These are phyloP conservation scores for Chionodraco myersi DNA, from an alignment of 2,113 vertebrate genomes.

Conservation along the genomic window DNA sequence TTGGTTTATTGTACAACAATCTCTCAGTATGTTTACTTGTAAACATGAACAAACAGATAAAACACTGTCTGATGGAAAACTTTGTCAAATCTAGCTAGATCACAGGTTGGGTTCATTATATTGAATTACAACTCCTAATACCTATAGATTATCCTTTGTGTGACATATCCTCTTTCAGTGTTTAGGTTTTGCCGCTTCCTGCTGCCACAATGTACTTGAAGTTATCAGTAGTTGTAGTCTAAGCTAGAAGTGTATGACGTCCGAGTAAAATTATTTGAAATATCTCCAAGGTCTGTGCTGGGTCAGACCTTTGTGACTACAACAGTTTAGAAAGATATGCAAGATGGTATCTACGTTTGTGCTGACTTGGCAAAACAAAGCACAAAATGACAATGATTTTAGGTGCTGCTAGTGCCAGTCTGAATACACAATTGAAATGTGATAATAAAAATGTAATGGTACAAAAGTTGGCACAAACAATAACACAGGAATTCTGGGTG, in stretches of 20 bases:
- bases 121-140: conserved; percentile 43
- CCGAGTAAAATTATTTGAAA: conserved; percentile 73
- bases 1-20: conserved; percentile 38
- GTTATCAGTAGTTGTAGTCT: conserved; percentile 82
- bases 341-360: conserved; percentile 44
- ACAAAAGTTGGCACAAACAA: not conserved
- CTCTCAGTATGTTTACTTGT: conserved; percentile 31
- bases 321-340: conserved; percentile 30
- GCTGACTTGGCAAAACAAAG: conserved; percentile 31
- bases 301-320: conserved; percentile 56
- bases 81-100: not conserved
- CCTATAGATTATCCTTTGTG: conserved; percentile 71
- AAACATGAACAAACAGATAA: conserved; percentile 46
- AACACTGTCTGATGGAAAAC: not conserved
- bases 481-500: not conserved
- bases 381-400: conserved; percentile 5
- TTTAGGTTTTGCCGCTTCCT: conserved; percentile 76
- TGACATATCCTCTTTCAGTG: conserved; percentile 71
- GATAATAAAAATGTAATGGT: not conserved
- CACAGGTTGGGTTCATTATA: conserved; percentile 44
- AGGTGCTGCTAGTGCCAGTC: not conserved
- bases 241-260: conserved; percentile 80
- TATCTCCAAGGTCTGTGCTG: conserved; percentile 76
- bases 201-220: conserved; percentile 74
- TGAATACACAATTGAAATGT: not conserved